Percentiles rank a stretch among this genome's conserved stretches.
Conservation (phyloP, 2,797 vertebrate species). For the Buceros bicornis region DNA sequence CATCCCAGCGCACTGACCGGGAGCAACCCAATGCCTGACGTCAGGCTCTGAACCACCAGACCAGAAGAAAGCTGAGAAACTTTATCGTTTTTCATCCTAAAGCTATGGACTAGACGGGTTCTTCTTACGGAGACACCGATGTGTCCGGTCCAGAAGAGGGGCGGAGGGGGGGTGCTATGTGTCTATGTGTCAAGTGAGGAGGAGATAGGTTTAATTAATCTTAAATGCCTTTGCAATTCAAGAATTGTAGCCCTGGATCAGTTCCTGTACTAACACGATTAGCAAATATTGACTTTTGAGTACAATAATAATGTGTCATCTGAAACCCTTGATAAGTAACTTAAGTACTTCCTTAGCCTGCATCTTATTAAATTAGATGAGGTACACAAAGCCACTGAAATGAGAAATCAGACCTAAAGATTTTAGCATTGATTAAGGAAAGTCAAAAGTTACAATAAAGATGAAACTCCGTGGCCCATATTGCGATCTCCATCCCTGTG, state of each 20-base stretch:
- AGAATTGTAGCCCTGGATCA: slow-evolving; percentile 80
- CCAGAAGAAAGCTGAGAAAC: neutral
- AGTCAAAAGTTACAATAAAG: slow-evolving; percentile 65
- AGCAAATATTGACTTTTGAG: slow-evolving; percentile 86
- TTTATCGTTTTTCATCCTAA: neutral
- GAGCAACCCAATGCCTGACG: neutral
- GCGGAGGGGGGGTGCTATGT: neutral
- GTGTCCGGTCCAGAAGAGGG: slow-evolving; percentile 22
- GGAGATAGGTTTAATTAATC: slow-evolving; percentile 81
- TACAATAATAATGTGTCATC: slow-evolving; percentile 85
- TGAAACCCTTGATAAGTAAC: slow-evolving; percentile 85
- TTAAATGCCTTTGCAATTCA: slow-evolving; percentile 81
- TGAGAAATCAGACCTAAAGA: slow-evolving; percentile 79
- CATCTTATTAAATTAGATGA: slow-evolving; percentile 84
- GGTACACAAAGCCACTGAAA: slow-evolving; percentile 76
- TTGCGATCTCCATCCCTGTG: neutral
- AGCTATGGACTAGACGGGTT: neutral
- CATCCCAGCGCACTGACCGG: neutral
- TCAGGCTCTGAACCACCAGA: neutral
- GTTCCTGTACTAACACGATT: slow-evolving; percentile 85
- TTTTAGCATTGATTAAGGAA: slow-evolving; percentile 82
- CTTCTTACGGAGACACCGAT: slow-evolving; percentile 13
- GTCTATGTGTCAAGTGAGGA: slow-evolving; percentile 12
- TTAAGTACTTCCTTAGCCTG: slow-evolving; percentile 85
- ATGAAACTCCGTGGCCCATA: slow-evolving; percentile 16